These are phyloP conservation scores for Vimba vimba DNA, from an alignment of 2,113 vertebrate species.

Conservation along the genomic window DNA sequence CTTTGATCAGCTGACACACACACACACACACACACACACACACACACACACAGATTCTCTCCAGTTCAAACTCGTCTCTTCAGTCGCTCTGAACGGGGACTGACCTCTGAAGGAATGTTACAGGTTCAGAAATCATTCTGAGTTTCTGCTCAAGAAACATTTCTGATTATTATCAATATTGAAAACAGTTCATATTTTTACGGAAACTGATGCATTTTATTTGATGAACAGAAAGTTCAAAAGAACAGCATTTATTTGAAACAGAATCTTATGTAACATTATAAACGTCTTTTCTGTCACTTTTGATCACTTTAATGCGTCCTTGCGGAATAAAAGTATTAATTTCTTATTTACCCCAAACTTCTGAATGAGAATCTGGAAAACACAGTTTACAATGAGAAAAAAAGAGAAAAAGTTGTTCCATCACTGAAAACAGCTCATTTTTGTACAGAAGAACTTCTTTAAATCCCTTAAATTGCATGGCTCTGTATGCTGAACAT, in stretches of 20 bases:
- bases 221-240: neutral
- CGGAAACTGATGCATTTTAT: neutral
- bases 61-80: neutral
- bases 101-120: slow-evolving; percentile 22
- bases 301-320: no score
- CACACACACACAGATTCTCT: neutral
- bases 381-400: no score
- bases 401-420: no score
- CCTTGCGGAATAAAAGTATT: no score
- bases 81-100: neutral
- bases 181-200: neutral
- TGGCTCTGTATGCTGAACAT: no score
- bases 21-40: no score
- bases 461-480: no score
- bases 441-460: no score
- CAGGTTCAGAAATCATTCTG: neutral
- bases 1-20: slow-evolving; percentile 8
- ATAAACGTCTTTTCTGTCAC: neutral
- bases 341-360: no score
- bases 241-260: neutral
- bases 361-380: no score
- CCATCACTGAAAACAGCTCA: no score
- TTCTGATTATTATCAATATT: neutral
- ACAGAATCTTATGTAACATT: neutral
- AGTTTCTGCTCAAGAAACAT: neutral